Conservation (phyloP, 1,140 invertebrate species). For the Belonocnema kinseyi region DNA sequence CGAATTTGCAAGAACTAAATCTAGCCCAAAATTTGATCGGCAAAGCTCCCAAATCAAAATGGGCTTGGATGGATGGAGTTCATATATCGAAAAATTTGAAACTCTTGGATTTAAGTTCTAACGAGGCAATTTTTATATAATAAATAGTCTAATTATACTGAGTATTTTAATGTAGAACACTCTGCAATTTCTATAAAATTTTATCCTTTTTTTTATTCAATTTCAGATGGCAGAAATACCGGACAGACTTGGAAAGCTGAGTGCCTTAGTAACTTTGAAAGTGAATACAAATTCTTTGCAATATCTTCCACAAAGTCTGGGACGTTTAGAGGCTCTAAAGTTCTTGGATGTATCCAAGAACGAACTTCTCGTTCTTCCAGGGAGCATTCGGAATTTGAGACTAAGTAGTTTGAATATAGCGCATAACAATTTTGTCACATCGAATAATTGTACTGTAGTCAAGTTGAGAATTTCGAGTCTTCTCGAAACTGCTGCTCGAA, state of each 20-base stretch:
- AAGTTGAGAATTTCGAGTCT: slow-evolving; percentile 44
- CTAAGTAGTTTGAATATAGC: slow-evolving; percentile 78
- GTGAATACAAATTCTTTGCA: slow-evolving; percentile 74
- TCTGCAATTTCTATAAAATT: slow-evolving; percentile 34
- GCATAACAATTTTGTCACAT: slow-evolving; percentile 72
- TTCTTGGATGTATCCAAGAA: slow-evolving; percentile 76
- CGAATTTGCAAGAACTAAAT: slow-evolving; percentile 82
- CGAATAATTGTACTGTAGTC: slow-evolving; percentile 54
- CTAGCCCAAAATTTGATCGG: slow-evolving; percentile 84
- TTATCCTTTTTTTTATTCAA: slow-evolving; percentile 41
- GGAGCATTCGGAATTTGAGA: slow-evolving; percentile 75
- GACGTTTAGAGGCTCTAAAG: slow-evolving; percentile 66
- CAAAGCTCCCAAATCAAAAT: slow-evolving; percentile 73
- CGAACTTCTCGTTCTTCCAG: slow-evolving; percentile 72
- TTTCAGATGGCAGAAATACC: slow-evolving; percentile 74
- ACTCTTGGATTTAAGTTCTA: slow-evolving; percentile 80
- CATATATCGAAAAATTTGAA: slow-evolving; percentile 75
- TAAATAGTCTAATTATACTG: slow-evolving; percentile 5
- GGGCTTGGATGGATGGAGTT: slow-evolving; percentile 80
- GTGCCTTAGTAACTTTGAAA: slow-evolving; percentile 77
- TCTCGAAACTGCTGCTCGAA: slow-evolving; percentile 57
- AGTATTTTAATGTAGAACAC: slow-evolving; percentile 24
- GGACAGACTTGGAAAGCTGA: slow-evolving; percentile 78
- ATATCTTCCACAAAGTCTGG: slow-evolving; percentile 73
- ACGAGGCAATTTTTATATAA: slow-evolving; percentile 73